These are phyloP conservation scores for Lophotis ruficrista DNA, from an alignment of 2,113 vertebrate genomes.

Conservation along the genomic window DNA sequence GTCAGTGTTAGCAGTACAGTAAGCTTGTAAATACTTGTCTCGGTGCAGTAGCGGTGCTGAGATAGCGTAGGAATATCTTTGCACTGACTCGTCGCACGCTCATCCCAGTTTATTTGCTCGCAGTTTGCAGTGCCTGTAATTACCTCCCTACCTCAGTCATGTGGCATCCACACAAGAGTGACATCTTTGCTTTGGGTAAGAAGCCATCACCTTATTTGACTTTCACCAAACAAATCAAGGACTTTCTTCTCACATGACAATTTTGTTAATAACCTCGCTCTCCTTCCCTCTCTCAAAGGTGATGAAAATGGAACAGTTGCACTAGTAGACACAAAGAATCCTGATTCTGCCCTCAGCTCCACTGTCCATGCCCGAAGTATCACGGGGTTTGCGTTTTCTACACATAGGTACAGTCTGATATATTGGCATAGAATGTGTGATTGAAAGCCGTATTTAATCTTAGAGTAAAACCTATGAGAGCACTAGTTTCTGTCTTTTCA, in stretches of 20 bases:
- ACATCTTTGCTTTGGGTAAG: slow-evolving; percentile 89
- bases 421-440: neutral
- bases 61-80: neutral
- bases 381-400: slow-evolving; percentile 85
- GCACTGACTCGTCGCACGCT: neutral
- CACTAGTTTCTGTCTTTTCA: neutral
- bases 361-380: slow-evolving; percentile 81
- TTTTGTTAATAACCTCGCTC: neutral
- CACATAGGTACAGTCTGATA: slow-evolving; percentile 80
- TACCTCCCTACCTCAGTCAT: slow-evolving; percentile 83
- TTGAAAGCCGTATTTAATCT: neutral
- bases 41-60: neutral
- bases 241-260: neutral
- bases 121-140: slow-evolving; percentile 79
- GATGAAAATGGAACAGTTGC: slow-evolving; percentile 88
- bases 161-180: slow-evolving; percentile 91
- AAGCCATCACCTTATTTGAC: neutral
- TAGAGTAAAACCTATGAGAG: fast-evolving
- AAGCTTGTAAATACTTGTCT: neutral
- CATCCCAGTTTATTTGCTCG: neutral
- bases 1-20: neutral
- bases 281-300: slow-evolving; percentile 70
- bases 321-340: slow-evolving; percentile 83
- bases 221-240: neutral
- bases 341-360: slow-evolving; percentile 68